Evolutionary conservation across 2,113 vertebrate genomes (phyloP), one percentile per base, ranked within the genome.

Genomic region (Barbus barbus): DNA sequence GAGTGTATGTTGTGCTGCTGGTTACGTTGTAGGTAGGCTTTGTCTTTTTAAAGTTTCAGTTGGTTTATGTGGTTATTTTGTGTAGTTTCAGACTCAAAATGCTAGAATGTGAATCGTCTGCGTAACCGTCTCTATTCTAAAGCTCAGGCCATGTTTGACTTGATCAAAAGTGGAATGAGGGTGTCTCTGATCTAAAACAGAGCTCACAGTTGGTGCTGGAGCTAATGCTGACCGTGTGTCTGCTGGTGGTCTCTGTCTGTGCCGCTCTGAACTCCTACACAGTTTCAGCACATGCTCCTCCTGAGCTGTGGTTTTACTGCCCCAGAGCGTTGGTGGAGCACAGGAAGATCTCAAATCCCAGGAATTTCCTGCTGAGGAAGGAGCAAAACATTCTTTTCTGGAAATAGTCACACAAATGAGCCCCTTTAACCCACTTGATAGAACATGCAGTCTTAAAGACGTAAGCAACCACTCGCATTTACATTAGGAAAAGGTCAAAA

Each of bases 351-450:
- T 89, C 74, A 87, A 87, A 77, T 83, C 71, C 65, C 61, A 61
- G 77, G 90, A 90, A 91, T 91, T 91, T 91, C 87, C 88, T 89
- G 75, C 48, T 67, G 65, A 76, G 89, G 88, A 86, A 28, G 53
- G 7, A 36, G 85, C 69, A 76, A 71, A 81, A 84, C 60, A 69
- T 79, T 74, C 78, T 72, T 14, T 58, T 33, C 14, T 80, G 84
- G 89, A 84, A 74, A 9, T 73, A 78, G 56, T 9, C 20, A 61
- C 44, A 81, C 77, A 79, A 24, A 78, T 78, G 63, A 81, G 71
- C 36, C 77, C 22, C 58, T 79, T 79, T 41, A 41, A 24, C 44
- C 51, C 24, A 33, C 24, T 48, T 48, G 26, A 48, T 9, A 31
- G 33, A 41, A 28, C 36, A 4, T 26, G n/a, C n/a, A 13, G 77